These are phyloP conservation scores for Lysiphlebus fabarum DNA, from an alignment of 1,140 invertebrate genomes.

Conservation along the genomic window DNA sequence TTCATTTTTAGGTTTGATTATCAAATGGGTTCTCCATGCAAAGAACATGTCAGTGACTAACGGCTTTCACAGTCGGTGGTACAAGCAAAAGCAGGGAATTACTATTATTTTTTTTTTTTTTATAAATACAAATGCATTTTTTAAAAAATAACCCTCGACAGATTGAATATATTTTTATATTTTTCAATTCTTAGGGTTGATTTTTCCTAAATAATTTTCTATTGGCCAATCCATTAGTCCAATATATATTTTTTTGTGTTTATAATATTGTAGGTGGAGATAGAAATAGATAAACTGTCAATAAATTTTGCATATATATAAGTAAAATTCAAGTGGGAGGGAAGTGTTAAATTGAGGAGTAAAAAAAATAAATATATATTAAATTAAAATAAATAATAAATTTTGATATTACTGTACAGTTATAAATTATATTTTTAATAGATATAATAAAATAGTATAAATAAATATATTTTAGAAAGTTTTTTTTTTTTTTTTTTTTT, in stretches of 20 bases:
- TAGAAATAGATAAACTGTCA: neutral
- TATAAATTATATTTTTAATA: no score
- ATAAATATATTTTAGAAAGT: conserved; percentile 1
- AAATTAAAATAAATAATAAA: no score
- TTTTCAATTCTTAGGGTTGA: neutral
- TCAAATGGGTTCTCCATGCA: conserved; percentile 1
- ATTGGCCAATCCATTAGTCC: conserved; percentile 12
- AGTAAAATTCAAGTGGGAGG: conserved; percentile 1
- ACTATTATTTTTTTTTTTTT: no score
- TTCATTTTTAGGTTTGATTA: neutral
- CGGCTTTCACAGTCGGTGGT: conserved; percentile 13
- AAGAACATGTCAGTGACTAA: conserved; percentile 11
- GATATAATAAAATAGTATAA: neutral
- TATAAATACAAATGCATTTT: no score
- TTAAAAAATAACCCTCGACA: no score
- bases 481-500: no score
- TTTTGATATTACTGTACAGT: no score
- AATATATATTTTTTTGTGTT: neutral
- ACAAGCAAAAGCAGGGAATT: conserved; percentile 1
- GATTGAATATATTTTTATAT: no score
- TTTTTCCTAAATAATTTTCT: neutral
- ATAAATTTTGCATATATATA: no score
- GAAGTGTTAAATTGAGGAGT: conserved; percentile 1
- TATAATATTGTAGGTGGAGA: neutral
- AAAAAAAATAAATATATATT: neutral